Evolutionary conservation across 23 tunicate genomes (phyloP).

Genomic region (Clavelina lepadiformis): DNA sequence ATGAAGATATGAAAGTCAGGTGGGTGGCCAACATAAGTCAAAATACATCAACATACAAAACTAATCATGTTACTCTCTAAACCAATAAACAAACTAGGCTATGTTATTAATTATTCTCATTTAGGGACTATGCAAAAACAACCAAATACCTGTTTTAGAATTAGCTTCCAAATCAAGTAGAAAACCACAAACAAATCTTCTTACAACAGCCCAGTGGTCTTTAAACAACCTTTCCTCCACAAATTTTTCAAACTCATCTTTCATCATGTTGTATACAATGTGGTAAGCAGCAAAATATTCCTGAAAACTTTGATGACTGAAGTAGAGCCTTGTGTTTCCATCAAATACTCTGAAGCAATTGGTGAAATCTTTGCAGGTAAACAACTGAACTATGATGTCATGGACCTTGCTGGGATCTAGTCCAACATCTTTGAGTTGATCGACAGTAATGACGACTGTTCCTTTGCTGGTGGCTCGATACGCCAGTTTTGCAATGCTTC

Average conservation of each 20-base stretch:
- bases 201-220: constrained; percentile 18
- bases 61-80: no score
- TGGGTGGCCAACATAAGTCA: no score
- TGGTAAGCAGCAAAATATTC: constrained; percentile 36
- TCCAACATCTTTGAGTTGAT: constrained; percentile 8
- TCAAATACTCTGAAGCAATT: background rate
- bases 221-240: constrained; percentile 3
- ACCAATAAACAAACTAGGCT: no score
- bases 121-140: no score
- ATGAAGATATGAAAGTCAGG: no score
- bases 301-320: constrained; percentile 21
- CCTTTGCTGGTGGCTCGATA: constrained; percentile 1
- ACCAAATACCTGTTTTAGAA: no score
- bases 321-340: background rate
- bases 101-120: no score
- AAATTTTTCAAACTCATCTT: constrained; percentile 2
- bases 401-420: constrained; percentile 4
- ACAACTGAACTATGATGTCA: constrained; percentile 4
- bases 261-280: constrained; percentile 8
- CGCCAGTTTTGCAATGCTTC: no score
- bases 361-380: background rate
- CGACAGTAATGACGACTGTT: background rate
- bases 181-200: constrained; percentile 28
- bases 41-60: no score
- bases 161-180: no score